These are phyloP conservation scores for Apogon hyalosoma DNA, from an alignment of 2,797 vertebrate genomes.

Conservation along the genomic window DNA sequence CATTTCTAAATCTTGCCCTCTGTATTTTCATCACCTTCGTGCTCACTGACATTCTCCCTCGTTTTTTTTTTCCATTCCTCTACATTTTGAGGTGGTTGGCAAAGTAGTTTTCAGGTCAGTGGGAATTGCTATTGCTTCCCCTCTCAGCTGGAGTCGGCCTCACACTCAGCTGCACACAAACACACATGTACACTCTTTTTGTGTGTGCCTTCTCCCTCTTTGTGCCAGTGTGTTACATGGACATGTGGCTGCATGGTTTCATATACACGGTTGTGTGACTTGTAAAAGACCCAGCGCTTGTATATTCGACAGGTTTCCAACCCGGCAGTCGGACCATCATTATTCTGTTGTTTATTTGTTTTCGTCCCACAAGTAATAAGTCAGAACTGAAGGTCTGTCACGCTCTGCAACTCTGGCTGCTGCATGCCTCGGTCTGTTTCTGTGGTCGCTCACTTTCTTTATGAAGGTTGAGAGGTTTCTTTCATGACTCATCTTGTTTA, in stretches of 20 bases:
- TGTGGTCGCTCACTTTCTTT: conserved; percentile 25
- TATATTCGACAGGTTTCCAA: conserved; percentile 50
- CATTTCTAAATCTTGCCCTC: conserved; percentile 51
- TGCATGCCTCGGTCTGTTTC: conserved; percentile 37
- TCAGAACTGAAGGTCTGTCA: conserved; percentile 48
- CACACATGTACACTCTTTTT: conserved; percentile 12
- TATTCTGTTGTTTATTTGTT: conserved; percentile 52
- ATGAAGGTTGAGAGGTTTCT: conserved; percentile 11
- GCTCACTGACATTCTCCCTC: conserved; percentile 70
- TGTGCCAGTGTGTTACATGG: conserved; percentile 29
- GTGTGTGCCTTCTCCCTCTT: background rate
- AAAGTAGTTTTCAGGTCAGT: conserved; percentile 78
- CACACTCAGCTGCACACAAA: conserved; percentile 66
- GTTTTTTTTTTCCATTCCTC: conserved; percentile 9
- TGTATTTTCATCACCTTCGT: conserved; percentile 45
- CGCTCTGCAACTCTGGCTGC: conserved; percentile 22
- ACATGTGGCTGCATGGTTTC: conserved; percentile 33
- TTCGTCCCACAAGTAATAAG: conserved; percentile 56
- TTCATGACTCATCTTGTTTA: conserved; percentile 53
- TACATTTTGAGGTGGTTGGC: conserved; percentile 62
- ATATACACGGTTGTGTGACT: conserved; percentile 22
- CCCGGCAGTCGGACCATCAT: no score
- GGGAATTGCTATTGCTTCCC: conserved; percentile 74
- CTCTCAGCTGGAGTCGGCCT: conserved; percentile 73
- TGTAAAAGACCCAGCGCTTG: conserved; percentile 35